These are phyloP conservation scores for Halcyon leucocephala DNA, from an alignment of 2,797 vertebrate genomes.

Conservation along the genomic window DNA sequence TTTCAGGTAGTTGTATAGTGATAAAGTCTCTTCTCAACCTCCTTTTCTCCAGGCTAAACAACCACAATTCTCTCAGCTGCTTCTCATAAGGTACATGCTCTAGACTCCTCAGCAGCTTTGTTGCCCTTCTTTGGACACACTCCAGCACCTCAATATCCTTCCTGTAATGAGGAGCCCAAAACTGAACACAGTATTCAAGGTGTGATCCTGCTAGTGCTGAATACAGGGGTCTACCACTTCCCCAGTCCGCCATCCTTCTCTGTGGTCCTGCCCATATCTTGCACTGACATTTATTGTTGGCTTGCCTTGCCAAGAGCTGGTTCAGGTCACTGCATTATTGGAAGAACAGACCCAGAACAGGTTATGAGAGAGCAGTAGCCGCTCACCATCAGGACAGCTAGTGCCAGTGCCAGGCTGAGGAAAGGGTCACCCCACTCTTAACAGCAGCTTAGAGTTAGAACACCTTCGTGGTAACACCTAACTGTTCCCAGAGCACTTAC, in stretches of 20 bases:
- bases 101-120: background rate
- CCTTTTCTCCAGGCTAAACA: background rate
- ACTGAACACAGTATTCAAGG: background rate
- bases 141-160: background rate
- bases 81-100: background rate
- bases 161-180: background rate
- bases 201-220: background rate
- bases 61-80: background rate
- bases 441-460: background rate
- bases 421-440: background rate
- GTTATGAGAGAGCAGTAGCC: background rate
- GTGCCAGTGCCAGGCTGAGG: background rate
- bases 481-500: background rate
- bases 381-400: background rate
- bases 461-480: fast-evolving
- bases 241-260: background rate
- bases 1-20: background rate
- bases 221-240: background rate
- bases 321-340: background rate
- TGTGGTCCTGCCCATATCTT: background rate
- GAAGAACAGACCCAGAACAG: background rate
- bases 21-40: background rate
- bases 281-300: background rate
- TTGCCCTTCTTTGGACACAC: background rate
- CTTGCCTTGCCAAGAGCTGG: background rate